Base-by-base conservation (phyloP, 2,888 invertebrate species). In the Agrilus biguttatus region DNA sequence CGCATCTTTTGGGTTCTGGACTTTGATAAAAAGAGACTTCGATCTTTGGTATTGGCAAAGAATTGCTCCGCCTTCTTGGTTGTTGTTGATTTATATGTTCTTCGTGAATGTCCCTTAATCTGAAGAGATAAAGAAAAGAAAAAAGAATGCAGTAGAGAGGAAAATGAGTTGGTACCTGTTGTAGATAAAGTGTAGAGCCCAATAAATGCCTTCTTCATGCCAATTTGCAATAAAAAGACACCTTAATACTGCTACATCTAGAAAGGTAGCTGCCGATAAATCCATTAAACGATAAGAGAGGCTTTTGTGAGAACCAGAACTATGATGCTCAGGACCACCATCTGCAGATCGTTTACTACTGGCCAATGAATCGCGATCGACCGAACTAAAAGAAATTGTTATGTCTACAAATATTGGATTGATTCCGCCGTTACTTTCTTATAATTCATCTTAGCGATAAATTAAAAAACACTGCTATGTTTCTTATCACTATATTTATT, bases 171-270 rank as follows among this genome's bases (percentile, higher is more conserved):
- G 13, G 12, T 44, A 88, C 90, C 91, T 78, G 60, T 90, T 88
- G 56, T 87, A 87, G 49, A 91, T 70, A 66, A 85, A 96, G 62
- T 90, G 87, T 28, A 97, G 68, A 12, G 92, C 93, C 98, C 98
- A 98, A 63, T 87, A 90, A 10, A 97, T 84, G 0, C 98, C 98
- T 62, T 97, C 96, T 61, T 97, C 96, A 60, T 90, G 85, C 98
- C 98, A 99, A 59, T 95, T 92, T 0, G 90, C 79, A 47, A 95
- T 86, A 61, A 98, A 95, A 12, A 99, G 73, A 61, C 97, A 96
- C 41, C 97, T 75, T 42, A 99, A 67, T 0, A 97, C 95, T 3
- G 95, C 92, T 0, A 99, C 90, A 64, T 99, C 98, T 43, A 98
- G 71, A 63, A 93, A 96, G 1, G 93, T 95, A 0, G 98, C 98